Conservation (phyloP, 2,797 vertebrate species). For the Pterois miles region DNA sequence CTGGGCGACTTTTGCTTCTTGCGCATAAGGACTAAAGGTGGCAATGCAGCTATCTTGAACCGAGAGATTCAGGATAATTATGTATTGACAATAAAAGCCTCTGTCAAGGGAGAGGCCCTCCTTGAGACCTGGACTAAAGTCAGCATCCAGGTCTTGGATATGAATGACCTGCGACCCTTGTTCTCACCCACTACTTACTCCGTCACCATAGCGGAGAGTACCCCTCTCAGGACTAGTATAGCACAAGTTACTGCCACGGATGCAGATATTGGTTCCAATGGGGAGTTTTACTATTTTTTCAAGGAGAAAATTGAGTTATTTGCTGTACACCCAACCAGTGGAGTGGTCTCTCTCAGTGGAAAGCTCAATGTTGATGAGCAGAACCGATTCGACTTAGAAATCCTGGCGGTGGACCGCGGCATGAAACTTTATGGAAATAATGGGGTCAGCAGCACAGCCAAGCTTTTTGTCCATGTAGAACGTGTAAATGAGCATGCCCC, state of each 20-base stretch:
- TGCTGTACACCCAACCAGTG: conserved; percentile 95
- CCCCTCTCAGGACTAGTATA: conserved; percentile 95
- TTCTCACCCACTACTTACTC: conserved; percentile 99
- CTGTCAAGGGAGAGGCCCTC: conserved; percentile 90
- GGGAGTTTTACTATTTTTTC: conserved; percentile 99
- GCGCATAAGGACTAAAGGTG: conserved; percentile 97
- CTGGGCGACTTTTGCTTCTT: conserved; percentile 98
- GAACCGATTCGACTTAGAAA: conserved; percentile 92
- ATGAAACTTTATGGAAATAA: conserved; percentile 99
- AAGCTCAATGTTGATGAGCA: conserved; percentile 91
- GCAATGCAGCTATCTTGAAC: conserved; percentile 96
- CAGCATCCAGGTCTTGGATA: conserved; percentile 95
- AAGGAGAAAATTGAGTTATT: conserved; percentile 95
- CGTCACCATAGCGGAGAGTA: conserved; percentile 94
- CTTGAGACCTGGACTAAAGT: conserved; percentile 97
- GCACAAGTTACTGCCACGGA: conserved; percentile 98
- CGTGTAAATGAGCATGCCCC: conserved; percentile 92
- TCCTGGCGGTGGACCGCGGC: conserved; percentile 95
- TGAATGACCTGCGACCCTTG: conserved; percentile 96
- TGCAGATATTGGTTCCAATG: conserved; percentile 97
- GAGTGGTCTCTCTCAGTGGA: conserved; percentile 94
- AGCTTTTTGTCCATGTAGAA: conserved; percentile 96
- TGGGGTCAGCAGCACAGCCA: conserved; percentile 96
- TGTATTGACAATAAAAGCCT: conserved; percentile 94
- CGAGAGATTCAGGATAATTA: conserved; percentile 98